Evolutionary conservation across 2,888 invertebrate genomes (phyloP).

Genomic region (Neria commutata): DNA sequence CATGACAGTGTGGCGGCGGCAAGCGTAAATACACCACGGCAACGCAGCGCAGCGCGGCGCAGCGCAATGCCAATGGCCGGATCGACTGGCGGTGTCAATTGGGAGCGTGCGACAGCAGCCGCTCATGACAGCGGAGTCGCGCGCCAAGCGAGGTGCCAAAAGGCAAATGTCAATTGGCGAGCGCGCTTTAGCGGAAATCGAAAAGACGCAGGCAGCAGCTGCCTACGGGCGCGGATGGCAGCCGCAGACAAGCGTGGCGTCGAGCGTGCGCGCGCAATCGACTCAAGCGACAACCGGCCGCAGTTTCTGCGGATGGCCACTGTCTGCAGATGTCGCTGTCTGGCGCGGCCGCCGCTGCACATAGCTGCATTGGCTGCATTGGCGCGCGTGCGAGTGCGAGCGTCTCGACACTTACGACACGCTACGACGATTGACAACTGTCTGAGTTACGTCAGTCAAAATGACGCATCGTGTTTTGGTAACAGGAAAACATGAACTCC

Average conservation of each 20-base stretch:
- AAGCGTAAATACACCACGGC: background rate
- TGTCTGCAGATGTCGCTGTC: background rate
- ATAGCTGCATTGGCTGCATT: background rate
- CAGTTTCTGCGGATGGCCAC: background rate
- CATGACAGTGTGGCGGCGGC: conserved; percentile 5
- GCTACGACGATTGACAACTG: conserved; percentile 60
- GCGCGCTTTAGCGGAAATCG: background rate
- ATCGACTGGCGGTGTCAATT: background rate
- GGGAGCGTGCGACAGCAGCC: background rate
- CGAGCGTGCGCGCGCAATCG: no score
- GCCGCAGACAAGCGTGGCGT: background rate
- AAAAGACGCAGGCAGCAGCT: background rate
- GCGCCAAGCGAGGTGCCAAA: background rate
- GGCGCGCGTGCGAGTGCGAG: conserved; percentile 1
- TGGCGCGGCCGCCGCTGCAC: background rate
- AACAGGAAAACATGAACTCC: conserved; percentile 60
- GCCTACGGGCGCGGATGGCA: conserved; percentile 40
- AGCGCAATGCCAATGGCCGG: no score
- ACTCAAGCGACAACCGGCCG: no score
- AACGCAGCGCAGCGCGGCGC: background rate
- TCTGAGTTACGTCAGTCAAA: conserved; percentile 63
- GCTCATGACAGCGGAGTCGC: background rate
- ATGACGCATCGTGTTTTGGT: conserved; percentile 63
- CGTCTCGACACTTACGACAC: conserved; percentile 23
- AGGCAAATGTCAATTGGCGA: conserved; percentile 5